Evolutionary conservation across 2,888 invertebrate genomes (phyloP).

Genomic region (Drosophila yooni): DNA sequence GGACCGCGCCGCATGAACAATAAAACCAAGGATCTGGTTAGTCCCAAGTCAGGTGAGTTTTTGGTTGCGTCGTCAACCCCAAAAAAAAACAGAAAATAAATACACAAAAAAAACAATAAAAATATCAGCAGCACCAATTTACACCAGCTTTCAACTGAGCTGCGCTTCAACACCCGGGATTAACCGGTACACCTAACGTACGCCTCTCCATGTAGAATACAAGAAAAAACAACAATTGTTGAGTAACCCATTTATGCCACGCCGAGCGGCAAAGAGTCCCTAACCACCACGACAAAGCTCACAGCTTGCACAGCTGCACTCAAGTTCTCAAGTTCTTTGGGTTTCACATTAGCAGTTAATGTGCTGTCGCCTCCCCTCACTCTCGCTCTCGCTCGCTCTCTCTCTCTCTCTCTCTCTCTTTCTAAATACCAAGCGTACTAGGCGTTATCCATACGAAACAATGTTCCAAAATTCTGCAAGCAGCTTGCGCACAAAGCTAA

Average conservation of each 20-base stretch:
- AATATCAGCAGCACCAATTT: constrained; percentile 34
- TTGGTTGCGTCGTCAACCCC: constrained; percentile 20
- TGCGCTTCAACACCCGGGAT: constrained; percentile 56
- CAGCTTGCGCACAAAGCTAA: constrained; percentile 42
- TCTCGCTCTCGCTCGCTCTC: not conserved
- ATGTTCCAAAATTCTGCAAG: constrained; percentile 30
- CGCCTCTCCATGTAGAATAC: constrained; percentile 44
- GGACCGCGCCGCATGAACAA: constrained; percentile 85
- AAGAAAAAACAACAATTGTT: constrained; percentile 3
- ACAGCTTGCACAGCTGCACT: constrained; percentile 73
- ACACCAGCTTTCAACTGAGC: constrained; percentile 36
- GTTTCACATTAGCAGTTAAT: constrained; percentile 42
- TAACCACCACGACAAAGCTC: constrained; percentile 43
- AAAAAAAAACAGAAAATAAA: not conserved
- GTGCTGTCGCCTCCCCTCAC: constrained; percentile 39
- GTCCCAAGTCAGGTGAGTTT: constrained; percentile 85
- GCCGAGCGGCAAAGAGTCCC: constrained; percentile 36
- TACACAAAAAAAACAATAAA: constrained; percentile 3
- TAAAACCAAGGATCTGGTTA: constrained; percentile 85
- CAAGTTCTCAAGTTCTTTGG: constrained; percentile 33
- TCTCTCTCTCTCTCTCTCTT: not conserved
- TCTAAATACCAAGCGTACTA: constrained; percentile 8
- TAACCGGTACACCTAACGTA: constrained; percentile 49
- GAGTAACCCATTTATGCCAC: constrained; percentile 21
- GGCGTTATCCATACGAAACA: constrained; percentile 13